Base-by-base conservation (phyloP, 2,888 invertebrate genomes). In the Cabera pusaria region DNA sequence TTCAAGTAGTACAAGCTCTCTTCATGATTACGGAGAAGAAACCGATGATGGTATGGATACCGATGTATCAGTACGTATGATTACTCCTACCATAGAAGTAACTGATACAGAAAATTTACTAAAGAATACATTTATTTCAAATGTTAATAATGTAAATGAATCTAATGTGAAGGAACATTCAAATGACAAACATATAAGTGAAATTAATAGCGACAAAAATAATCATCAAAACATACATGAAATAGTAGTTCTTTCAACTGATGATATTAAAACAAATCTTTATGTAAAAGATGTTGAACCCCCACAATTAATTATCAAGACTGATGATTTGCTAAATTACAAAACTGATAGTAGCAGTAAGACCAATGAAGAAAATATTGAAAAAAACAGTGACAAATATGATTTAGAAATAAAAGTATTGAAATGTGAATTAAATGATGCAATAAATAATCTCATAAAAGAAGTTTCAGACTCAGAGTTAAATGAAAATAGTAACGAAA, bases 1-100 rank as follows among this genome's bases (percentile, higher is more conserved):
- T 6, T 93, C 93, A 2, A 92, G 91, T 48, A 92, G 92, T 56
- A 90, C 91, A 6, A 92, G 92, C 54, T 92, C 92, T 45, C 59
- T 91, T 35, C 83, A 90, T 59, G 92, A 92, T 45, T 62, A 74
- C 25, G 80, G 85, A 23, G 91, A 91, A 33, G 88, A 87, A 27
- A 70, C 66, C 14, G 80, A 79, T 39, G 85, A 90, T 39, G 76
- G 71, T 1, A 72, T 84, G 29, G 86, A 89, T 49, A 83, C 83
- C 20, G 90, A 90, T 50, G 80, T 78, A 19, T 80, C 87, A 29
- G 69, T 90, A 2, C 78, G 88, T 19, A 88, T 90, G 59, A 82
- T 82, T 18, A 90, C 90, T 9, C 90, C 90, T 11, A 87, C 85
- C 1, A 90, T 90, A 45, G 90, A 90, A 72, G 84, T 90, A 1